phyloP scores from a whole-genome alignment of 2,888 invertebrate genomes.

The Macrosiphum euphorbiae region DNA sequence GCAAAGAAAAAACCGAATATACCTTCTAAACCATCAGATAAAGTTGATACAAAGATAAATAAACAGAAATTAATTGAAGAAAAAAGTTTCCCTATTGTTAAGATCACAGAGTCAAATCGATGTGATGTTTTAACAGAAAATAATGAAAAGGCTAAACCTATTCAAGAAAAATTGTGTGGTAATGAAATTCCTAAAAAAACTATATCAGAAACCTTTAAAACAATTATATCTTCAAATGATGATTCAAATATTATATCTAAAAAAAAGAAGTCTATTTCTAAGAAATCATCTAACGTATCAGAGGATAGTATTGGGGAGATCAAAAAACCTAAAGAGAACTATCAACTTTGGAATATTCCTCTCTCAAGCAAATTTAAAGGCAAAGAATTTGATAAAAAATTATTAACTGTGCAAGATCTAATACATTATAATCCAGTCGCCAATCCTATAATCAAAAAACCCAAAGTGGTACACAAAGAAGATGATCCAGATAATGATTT shows the following conservation, averaged over 20 bases:
- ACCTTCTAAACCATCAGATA: conserved; percentile 58
- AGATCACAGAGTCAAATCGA: conserved; percentile 11
- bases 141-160: conserved; percentile 42
- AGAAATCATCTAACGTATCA: conserved; percentile 33
- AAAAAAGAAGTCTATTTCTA: conserved; percentile 17
- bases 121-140: conserved; percentile 50
- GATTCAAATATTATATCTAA: background rate
- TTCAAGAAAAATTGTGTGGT: background rate
- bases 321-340: conserved; percentile 62
- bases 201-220: background rate
- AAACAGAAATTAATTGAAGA: conserved; percentile 42
- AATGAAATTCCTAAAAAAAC: background rate
- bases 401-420: conserved; percentile 90
- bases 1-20: conserved; percentile 61
- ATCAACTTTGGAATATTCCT: conserved; percentile 63
- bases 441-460: conserved; percentile 76
- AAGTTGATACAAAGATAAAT: conserved; percentile 32
- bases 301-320: conserved; percentile 28
- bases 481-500: conserved; percentile 59
- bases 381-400: conserved; percentile 75
- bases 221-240: background rate
- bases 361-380: conserved; percentile 71
- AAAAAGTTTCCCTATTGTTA: background rate
- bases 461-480: conserved; percentile 43
- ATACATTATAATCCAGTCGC: conserved; percentile 90